Evolutionary conservation across 2,797 vertebrate genomes (phyloP).

Genomic region (Leuciscus waleckii): DNA sequence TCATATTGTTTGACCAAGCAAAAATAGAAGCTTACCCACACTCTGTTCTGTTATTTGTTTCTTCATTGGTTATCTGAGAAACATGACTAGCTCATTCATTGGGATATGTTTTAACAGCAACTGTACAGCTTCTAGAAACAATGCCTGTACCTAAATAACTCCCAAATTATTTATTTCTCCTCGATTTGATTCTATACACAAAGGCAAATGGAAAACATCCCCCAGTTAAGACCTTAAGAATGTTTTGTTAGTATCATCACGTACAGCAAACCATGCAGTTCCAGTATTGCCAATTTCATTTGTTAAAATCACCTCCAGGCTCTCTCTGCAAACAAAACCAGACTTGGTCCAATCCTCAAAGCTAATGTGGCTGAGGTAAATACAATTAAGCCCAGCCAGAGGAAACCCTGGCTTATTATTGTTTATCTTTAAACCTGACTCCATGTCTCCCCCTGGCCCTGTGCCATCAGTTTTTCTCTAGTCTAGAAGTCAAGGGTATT

Average conservation of each 20-base stretch:
- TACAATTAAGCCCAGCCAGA: conserved; percentile 61
- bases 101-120: not conserved
- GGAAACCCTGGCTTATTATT: conserved; percentile 63
- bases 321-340: conserved; percentile 56
- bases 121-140: not conserved
- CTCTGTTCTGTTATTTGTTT: conserved; percentile 20
- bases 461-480: conserved; percentile 33
- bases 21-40: conserved; percentile 47
- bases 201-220: not conserved
- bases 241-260: conserved; percentile 19
- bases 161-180: not conserved
- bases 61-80: conserved; percentile 32
- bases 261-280: conserved; percentile 25
- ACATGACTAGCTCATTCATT: conserved; percentile 14
- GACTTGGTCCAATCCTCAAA: conserved; percentile 50
- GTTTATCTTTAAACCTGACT: conserved; percentile 64
- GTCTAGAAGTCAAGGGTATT: conserved; percentile 38
- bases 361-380: conserved; percentile 64
- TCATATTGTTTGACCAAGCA: conserved; percentile 52
- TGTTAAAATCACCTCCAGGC: conserved; percentile 36
- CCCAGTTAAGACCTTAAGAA: not conserved
- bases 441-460: conserved; percentile 50
- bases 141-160: not conserved
- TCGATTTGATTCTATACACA: not conserved
- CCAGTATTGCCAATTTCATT: conserved; percentile 32